Evolutionary conservation across 2,797 vertebrate species (phyloP).

Genomic region (Microcaecilia unicolor): DNA sequence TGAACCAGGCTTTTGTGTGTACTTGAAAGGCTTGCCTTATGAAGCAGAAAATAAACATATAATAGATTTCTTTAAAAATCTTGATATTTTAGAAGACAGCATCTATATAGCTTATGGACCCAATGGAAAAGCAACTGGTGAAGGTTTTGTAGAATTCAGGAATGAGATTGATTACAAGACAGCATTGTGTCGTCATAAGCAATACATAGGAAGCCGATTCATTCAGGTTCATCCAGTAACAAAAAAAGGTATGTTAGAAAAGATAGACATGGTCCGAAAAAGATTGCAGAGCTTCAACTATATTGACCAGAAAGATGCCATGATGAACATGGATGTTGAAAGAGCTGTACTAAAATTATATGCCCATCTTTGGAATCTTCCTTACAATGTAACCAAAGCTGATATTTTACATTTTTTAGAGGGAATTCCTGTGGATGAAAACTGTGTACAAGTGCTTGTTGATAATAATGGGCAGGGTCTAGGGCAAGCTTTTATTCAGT

Average conservation of each 20-base stretch:
- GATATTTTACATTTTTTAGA: constrained; percentile 90
- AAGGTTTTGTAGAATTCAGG: constrained; percentile 94
- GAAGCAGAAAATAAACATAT: constrained; percentile 94
- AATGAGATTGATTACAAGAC: constrained; percentile 86
- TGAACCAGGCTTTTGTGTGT: constrained; percentile 87
- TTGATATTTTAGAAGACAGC: constrained; percentile 88
- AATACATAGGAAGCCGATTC: constrained; percentile 95
- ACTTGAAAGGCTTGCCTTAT: constrained; percentile 93
- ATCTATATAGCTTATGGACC: constrained; percentile 95
- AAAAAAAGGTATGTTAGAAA: constrained; percentile 93
- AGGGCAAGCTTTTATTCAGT: constrained; percentile 90
- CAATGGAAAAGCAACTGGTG: constrained; percentile 90
- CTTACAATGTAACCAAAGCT: constrained; percentile 90
- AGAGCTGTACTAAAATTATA: constrained; percentile 63
- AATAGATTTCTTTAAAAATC: constrained; percentile 93
- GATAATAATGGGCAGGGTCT: constrained; percentile 88
- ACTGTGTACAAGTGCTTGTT: constrained; percentile 80
- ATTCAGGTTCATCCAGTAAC: constrained; percentile 95
- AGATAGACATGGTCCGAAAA: constrained; percentile 87
- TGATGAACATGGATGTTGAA: constrained; percentile 62
- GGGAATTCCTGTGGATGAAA: constrained; percentile 84
- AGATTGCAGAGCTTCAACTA: constrained; percentile 72
- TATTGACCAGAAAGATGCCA: constrained; percentile 74
- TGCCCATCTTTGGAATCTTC: constrained; percentile 92
- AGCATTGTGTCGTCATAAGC: constrained; percentile 90